A percentile compares a stretch with the other conserved stretches of the same genome.
These are phyloP conservation scores for Phaenicophaeus curvirostris DNA, from an alignment of 2,797 vertebrate species.

Conservation along the genomic window DNA sequence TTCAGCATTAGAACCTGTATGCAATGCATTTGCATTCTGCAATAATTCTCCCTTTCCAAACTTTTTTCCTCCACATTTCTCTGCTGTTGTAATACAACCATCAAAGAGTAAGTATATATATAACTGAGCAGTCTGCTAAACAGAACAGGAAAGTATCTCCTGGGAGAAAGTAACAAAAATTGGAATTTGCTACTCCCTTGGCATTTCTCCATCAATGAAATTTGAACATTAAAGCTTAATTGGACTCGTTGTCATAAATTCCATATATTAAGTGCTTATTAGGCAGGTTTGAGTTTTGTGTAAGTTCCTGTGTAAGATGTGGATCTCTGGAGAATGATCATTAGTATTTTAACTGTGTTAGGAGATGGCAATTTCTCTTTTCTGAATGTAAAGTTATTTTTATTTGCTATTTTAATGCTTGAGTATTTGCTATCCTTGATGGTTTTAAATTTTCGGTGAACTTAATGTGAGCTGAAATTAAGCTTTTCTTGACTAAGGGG, in stretches of 20 bases:
- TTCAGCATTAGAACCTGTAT: neutral
- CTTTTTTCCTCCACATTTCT: neutral
- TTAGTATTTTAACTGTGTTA: neutral
- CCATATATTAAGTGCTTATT: neutral
- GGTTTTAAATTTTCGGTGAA: neutral
- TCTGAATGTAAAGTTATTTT: neutral
- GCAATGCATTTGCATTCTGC: neutral
- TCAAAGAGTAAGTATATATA: neutral
- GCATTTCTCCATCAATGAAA: neutral
- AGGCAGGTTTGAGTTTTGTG: neutral
- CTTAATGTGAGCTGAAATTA: neutral
- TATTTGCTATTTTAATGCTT: neutral
- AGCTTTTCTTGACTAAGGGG: neutral
- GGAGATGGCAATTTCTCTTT: neutral
- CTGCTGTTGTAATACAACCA: neutral
- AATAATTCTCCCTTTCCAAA: neutral
- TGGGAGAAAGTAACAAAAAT: neutral
- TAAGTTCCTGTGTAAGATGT: neutral
- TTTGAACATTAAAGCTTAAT: neutral
- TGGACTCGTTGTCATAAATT: neutral
- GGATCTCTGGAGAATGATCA: neutral
- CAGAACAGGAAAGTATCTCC: neutral
- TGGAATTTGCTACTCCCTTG: neutral
- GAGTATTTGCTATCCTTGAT: neutral
- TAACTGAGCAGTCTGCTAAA: neutral